phyloP scores from a whole-genome alignment of 2,113 vertebrate genomes.

The Melanerpes formicivorus region DNA sequence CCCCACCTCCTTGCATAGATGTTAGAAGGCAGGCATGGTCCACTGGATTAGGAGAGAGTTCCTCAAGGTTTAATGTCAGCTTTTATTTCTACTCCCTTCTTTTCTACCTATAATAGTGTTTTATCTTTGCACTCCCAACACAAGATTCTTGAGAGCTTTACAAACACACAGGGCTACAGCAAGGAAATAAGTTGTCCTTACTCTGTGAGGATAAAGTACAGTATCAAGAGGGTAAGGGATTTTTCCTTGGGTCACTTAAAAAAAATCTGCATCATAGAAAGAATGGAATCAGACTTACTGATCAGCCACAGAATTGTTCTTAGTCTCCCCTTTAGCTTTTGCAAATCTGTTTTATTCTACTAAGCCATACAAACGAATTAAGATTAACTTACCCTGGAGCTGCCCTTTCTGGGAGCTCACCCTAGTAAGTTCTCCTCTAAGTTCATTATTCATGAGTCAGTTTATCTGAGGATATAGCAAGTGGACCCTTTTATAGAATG shows the following conservation, averaged over 20 bases:
- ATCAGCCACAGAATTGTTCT: neutral
- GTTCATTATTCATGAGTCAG: neutral
- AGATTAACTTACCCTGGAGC: neutral
- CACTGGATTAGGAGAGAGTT: neutral
- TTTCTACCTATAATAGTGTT: neutral
- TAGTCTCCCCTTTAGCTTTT: neutral
- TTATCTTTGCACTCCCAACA: neutral
- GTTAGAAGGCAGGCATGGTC: neutral
- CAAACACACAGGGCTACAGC: neutral
- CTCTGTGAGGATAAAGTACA: neutral
- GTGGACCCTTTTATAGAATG: neutral
- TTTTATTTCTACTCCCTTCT: neutral
- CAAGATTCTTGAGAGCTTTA: neutral
- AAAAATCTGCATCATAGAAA: neutral
- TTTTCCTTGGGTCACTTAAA: neutral
- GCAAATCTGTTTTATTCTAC: neutral
- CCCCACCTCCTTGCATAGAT: neutral
- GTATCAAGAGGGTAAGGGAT: neutral
- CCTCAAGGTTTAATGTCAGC: neutral
- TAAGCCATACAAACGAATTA: neutral
- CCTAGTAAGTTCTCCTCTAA: neutral
- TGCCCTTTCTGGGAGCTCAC: neutral
- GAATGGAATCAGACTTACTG: neutral
- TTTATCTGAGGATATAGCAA: slow-evolving; percentile 1
- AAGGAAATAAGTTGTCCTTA: neutral